Percentiles rank a stretch among this genome's conserved stretches.
Conservation (phyloP, 2,888 invertebrate species). For the Rhingia campestris region DNA sequence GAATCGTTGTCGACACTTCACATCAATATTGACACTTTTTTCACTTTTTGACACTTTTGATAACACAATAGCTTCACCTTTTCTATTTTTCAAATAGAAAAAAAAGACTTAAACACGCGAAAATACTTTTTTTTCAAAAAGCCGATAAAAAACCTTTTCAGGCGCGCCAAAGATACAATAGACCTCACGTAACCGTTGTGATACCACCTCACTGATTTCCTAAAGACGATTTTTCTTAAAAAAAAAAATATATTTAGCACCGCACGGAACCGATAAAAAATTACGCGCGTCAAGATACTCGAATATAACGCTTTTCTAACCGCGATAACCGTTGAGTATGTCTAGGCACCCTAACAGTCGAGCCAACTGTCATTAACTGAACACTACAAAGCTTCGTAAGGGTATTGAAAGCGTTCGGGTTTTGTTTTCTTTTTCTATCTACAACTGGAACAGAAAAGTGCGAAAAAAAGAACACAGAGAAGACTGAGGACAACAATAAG, state of each 20-base stretch:
- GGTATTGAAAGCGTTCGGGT: constrained; percentile 33
- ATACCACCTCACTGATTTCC: background rate
- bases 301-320: background rate
- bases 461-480: background rate
- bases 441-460: background rate
- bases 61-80: background rate
- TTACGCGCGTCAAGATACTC: constrained; percentile 3
- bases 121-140: constrained; percentile 1
- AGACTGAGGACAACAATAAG: constrained; percentile 16
- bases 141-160: constrained; percentile 3
- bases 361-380: constrained; percentile 59
- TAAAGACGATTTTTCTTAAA: background rate
- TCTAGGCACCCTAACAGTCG: constrained; percentile 43
- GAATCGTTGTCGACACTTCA: background rate
- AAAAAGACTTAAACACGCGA: background rate
- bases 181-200: constrained; percentile 18
- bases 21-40: background rate
- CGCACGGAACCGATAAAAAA: constrained; percentile 5
- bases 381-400: constrained; percentile 40
- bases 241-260: background rate
- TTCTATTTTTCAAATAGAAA: background rate
- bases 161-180: too few species aligned
- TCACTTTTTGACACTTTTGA: background rate
- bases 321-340: constrained; percentile 5
- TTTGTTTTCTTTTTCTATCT: background rate